A percentile compares a stretch with the other conserved stretches of the same genome.
Evolutionary conservation across 2,888 invertebrate species (phyloP).

Genomic region (Chymomyza amoena): DNA sequence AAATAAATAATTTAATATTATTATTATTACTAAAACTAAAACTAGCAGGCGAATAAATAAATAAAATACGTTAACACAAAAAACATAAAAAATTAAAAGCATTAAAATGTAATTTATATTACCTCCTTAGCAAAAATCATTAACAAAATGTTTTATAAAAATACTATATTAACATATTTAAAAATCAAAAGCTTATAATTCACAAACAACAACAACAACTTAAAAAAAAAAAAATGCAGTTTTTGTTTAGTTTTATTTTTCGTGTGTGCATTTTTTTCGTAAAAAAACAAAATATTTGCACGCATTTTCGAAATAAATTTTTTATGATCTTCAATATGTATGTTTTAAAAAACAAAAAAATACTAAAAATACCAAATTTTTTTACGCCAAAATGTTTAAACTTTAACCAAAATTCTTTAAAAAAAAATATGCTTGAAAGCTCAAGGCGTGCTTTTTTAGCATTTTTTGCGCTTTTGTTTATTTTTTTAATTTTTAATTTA

Average conservation of each 20-base stretch:
- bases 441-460: slow-evolving; percentile 18
- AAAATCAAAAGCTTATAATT: slow-evolving; percentile 25
- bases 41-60: slow-evolving; percentile 23
- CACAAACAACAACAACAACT: slow-evolving; percentile 25
- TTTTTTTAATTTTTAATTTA: slow-evolving; percentile 2
- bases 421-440: slow-evolving; percentile 41
- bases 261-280: slow-evolving; percentile 19
- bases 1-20: slow-evolving; percentile 20
- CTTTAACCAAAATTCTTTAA: slow-evolving; percentile 57
- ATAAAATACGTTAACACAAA: slow-evolving; percentile 26
- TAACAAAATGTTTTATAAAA: slow-evolving; percentile 41
- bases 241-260: slow-evolving; percentile 52
- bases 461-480: slow-evolving; percentile 10
- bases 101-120: slow-evolving; percentile 72
- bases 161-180: slow-evolving; percentile 36
- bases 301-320: slow-evolving; percentile 21
- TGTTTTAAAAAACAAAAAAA: slow-evolving; percentile 15
- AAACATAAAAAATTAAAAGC: slow-evolving; percentile 33
- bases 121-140: slow-evolving; percentile 76
- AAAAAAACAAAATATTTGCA: slow-evolving; percentile 45
- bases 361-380: slow-evolving; percentile 14
- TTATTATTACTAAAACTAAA: slow-evolving; percentile 28
- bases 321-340: slow-evolving; percentile 38
- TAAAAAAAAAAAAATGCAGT: slow-evolving; percentile 46
- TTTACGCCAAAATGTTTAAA: slow-evolving; percentile 54